Base-by-base conservation (phyloP, 2,797 vertebrate species). In the Ctenochaetus hawaiiensis region DNA sequence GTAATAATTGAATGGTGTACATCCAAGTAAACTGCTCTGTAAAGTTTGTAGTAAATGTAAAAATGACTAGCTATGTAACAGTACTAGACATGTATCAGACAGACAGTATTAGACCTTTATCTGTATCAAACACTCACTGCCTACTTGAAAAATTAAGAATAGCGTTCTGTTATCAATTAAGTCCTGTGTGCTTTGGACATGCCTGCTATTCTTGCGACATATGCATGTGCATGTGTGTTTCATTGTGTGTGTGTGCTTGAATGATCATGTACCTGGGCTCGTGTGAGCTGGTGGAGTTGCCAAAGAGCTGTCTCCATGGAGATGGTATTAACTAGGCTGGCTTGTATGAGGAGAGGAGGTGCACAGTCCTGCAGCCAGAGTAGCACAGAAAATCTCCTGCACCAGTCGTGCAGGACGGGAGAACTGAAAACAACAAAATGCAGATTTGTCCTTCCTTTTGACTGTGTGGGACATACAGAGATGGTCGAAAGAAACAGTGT, bases 251-350 rank as follows among this genome's bases (percentile, higher is more conserved):
- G 69, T 67, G 64, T 88, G 87, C 74, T 77, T 88, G 80, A 81
- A 79, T 80, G 89, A 87, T 88, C 48, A 64, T 88, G 84, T 85
- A 88, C 82, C 87, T 84, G 81, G 77, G 77, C 84, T 92, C 78
- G 83, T 90, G 90, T 89, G 86, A 91, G 89, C 75, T 16, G 8
- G 77, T 77, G 65, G 78, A 88, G 90, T 91, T 93, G 91, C 92
- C 89, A 87, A 86, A 89, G 90, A 87, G 89, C 92, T 83, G 92
- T 94, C 91, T 92, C 93, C 92, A 94, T 95, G 93, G 94, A 91
- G 92, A 94, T 90, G 71, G 89, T 91, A 91, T 92, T 93, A 93
- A 92, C 90, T 87, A 86, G 90, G 69, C 90, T 89, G 88, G 87
- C 83, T 87, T 80, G 87, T 76, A 83, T 81, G 82, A 81, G 83